Conservation (phyloP, 2,888 invertebrate species). For the Calephelis perditalis region DNA sequence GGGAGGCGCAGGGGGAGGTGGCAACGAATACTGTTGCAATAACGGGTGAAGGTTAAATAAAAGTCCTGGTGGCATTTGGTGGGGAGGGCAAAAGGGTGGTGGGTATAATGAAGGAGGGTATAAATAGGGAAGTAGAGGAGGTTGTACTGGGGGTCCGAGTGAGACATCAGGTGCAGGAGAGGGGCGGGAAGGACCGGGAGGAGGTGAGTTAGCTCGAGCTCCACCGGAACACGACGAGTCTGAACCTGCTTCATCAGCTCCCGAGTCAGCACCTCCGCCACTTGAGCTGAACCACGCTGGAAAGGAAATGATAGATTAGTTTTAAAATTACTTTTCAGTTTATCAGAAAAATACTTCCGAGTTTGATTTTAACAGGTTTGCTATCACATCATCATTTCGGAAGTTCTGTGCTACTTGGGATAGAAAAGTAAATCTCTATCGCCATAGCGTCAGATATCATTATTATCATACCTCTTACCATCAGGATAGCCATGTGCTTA, state of each 20-base stretch:
- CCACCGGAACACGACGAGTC: slow-evolving; percentile 86
- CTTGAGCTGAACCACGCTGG: slow-evolving; percentile 83
- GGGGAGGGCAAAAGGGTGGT: slow-evolving; percentile 85
- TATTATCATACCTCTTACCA: no score
- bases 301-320: slow-evolving; percentile 32
- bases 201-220: slow-evolving; percentile 71
- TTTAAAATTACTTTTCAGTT: neutral
- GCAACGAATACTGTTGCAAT: slow-evolving; percentile 90
- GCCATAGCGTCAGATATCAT: no score
- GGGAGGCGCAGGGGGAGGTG: slow-evolving; percentile 80
- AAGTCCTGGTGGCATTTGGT: slow-evolving; percentile 88
- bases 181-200: slow-evolving; percentile 78
- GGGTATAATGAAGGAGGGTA: slow-evolving; percentile 94
- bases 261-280: slow-evolving; percentile 71
- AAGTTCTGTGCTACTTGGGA: no score
- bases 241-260: slow-evolving; percentile 83
- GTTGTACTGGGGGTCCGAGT: slow-evolving; percentile 95
- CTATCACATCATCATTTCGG: no score
- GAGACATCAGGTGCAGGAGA: slow-evolving; percentile 95
- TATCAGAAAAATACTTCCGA: no score
- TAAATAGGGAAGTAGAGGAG: slow-evolving; percentile 94
- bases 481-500: no score
- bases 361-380: no score
- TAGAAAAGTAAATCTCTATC: no score
- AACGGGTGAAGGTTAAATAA: slow-evolving; percentile 94